These are phyloP conservation scores for Mantis religiosa DNA, from an alignment of 2,888 invertebrate genomes.

Conservation along the genomic window DNA sequence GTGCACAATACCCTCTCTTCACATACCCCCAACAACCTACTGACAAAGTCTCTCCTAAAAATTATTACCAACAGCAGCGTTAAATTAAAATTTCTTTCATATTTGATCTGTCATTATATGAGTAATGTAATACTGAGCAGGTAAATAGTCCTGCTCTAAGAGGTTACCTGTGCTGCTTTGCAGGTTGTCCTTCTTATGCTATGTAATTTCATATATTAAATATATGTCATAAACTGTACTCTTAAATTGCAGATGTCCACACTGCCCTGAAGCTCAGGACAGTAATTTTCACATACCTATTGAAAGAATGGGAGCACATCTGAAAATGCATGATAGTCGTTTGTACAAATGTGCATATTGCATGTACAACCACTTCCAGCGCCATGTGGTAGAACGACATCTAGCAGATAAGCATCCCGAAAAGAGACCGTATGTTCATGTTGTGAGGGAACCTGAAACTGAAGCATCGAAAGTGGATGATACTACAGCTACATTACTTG, in stretches of 20 bases:
- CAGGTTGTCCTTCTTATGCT: no score
- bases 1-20: no score
- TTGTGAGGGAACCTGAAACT: constrained; percentile 41
- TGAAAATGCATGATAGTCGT: constrained; percentile 68
- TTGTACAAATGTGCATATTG: constrained; percentile 72
- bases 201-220: no score
- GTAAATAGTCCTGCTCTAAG: no score
- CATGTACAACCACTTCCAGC: constrained; percentile 59
- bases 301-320: constrained; percentile 64
- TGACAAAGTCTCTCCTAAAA: no score
- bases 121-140: no score
- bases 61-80: no score
- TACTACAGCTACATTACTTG: not conserved
- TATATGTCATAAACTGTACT: not conserved
- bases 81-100: no score
- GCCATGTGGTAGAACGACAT: constrained; percentile 62
- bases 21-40: no score
- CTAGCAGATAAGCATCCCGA: constrained; percentile 57
- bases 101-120: no score
- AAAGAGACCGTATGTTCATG: constrained; percentile 47
- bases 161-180: no score
- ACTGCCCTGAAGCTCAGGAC: constrained; percentile 54
- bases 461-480: not conserved
- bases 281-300: constrained; percentile 43
- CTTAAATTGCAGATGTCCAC: constrained; percentile 52